Conservation (phyloP, 2,888 invertebrate genomes). For the Allygus modestus region DNA sequence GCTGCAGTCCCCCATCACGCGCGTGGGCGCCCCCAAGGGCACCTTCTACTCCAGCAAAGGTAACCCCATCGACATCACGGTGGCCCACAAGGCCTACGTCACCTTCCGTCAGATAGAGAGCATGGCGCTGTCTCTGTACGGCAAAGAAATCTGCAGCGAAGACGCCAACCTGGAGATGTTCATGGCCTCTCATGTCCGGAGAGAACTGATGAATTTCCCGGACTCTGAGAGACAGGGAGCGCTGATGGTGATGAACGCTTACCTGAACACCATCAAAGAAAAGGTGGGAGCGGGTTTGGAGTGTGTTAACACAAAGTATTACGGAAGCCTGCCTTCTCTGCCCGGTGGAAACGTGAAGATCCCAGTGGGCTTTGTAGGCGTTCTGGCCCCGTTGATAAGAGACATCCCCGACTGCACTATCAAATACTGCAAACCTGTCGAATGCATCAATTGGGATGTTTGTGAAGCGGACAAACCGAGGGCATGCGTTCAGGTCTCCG, state of each 20-base stretch:
- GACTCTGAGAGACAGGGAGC: constrained; percentile 85
- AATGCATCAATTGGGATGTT: constrained; percentile 81
- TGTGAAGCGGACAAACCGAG: constrained; percentile 52
- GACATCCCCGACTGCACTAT: constrained; percentile 79
- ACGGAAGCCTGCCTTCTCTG: constrained; percentile 82
- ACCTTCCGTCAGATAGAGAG: constrained; percentile 83
- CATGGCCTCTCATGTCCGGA: constrained; percentile 80
- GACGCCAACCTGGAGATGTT: constrained; percentile 82
- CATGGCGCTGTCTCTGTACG: constrained; percentile 81
- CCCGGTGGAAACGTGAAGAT: constrained; percentile 82
- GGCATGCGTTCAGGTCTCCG: constrained; percentile 39
- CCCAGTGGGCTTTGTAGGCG: constrained; percentile 83
- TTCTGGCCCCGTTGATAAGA: constrained; percentile 81
- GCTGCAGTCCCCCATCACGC: constrained; percentile 74
- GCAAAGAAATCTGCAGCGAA: constrained; percentile 78
- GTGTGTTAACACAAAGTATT: constrained; percentile 80
- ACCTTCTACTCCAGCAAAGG: constrained; percentile 85
- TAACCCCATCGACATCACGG: constrained; percentile 80
- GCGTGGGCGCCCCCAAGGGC: constrained; percentile 78
- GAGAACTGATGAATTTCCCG: constrained; percentile 83
- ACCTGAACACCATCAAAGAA: constrained; percentile 81
- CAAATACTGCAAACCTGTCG: constrained; percentile 83
- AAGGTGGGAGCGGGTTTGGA: constrained; percentile 85
- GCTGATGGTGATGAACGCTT: constrained; percentile 82
- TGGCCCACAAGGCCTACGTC: constrained; percentile 82